Conservation (phyloP, 2,113 vertebrate species). For the Illadopsis cleaveri region DNA sequence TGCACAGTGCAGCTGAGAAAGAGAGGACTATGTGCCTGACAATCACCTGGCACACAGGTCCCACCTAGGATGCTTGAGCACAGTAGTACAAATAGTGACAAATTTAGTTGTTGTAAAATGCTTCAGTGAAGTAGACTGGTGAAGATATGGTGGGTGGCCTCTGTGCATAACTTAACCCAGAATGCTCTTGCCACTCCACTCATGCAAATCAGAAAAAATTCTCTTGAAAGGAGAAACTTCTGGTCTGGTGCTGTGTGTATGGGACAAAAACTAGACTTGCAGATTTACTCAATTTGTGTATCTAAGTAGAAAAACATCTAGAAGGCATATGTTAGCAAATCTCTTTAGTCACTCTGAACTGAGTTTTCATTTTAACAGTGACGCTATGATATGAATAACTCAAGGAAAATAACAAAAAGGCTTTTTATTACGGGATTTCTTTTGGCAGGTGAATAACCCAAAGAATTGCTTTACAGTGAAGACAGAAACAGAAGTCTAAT, state of each 20-base stretch:
- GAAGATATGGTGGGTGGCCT: neutral
- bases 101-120: neutral
- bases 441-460: neutral
- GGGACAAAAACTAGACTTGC: neutral
- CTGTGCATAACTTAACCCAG: neutral
- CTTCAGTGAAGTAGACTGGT: neutral
- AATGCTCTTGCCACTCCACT: neutral
- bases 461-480: neutral
- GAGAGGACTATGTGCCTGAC: neutral
- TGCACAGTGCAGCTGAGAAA: neutral
- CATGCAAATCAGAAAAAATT: neutral
- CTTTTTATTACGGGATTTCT: neutral
- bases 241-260: neutral
- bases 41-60: neutral
- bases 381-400: neutral
- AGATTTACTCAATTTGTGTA: neutral
- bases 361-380: neutral
- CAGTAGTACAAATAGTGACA: neutral
- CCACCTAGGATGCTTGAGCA: neutral
- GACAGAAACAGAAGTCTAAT: neutral
- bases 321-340: neutral
- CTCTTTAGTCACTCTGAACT: neutral
- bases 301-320: neutral
- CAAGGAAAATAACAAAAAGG: neutral
- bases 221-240: neutral